Base-by-base conservation (phyloP, 2,888 invertebrate genomes). In the Acrobasis suavella region DNA sequence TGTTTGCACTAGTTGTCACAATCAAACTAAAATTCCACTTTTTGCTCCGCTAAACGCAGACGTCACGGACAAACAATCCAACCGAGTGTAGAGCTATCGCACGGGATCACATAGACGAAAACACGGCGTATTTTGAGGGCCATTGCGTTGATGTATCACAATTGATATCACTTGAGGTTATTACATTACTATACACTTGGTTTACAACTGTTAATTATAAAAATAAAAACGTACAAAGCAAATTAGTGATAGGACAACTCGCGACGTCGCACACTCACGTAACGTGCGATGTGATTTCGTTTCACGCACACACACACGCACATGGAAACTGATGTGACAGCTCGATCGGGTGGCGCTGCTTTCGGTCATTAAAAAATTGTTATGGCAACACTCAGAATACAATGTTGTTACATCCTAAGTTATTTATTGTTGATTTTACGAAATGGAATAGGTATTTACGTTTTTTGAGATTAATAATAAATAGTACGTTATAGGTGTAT, bases 11-110 rank as follows among this genome's bases (percentile, higher is more conserved):
- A 89, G 82, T 90, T 87, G 91, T 91, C 89, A 91, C 90, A 87
- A 90, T 90, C 86, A 87, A 90, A 88, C 85, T 87, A 89, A 87
- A 91, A 89, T 84, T 90, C 89, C 88, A 90, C 91, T 91, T 90
- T 91, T 91, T 84, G 89, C 89, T 89, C 87, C 89, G 89, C 92
- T 91, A 91, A 91, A 90, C 91, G 90, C 89, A 91, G 89, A 91
- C 92, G 92, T 92, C 92, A 92, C 89, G 91, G 91, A 89, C 92
- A 92, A 91, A 92, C 92, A 92, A 91, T 88, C 87, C 81, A 88
- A 91, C 87, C 81, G 89, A 91, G 89, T 89, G 91, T 89, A 87
- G 89, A 90, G 86, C 81, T 89, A 89, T 88, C 86, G 88, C 90
- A 91, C 85, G 81, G 89, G 82, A 86, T 88, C 89, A 86, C 88